Evolutionary conservation across 2,888 invertebrate species (phyloP).

Genomic region (Drosophila subsilvestris): DNA sequence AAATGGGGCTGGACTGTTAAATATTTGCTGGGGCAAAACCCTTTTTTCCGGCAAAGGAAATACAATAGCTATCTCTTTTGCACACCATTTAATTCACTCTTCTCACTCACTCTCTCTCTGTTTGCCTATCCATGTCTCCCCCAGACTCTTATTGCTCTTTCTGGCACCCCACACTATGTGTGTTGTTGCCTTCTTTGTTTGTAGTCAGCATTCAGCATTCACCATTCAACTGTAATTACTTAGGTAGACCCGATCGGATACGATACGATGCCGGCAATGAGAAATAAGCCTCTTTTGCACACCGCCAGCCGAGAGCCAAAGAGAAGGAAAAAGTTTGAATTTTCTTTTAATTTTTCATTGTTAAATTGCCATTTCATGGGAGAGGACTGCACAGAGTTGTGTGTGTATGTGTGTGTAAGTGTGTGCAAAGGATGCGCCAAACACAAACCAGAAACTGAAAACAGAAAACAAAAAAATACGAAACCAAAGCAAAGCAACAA

Average conservation of each 20-base stretch:
- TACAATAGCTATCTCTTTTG: slow-evolving; percentile 50
- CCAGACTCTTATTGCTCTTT: neutral
- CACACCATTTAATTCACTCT: slow-evolving; percentile 36
- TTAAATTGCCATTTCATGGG: slow-evolving; percentile 72
- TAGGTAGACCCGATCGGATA: slow-evolving; percentile 50
- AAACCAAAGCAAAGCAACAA: slow-evolving; percentile 30
- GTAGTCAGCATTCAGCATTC: slow-evolving; percentile 61
- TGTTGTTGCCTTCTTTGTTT: slow-evolving; percentile 40
- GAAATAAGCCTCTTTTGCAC: slow-evolving; percentile 68
- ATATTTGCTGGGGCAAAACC: slow-evolving; percentile 47
- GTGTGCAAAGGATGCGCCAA: slow-evolving; percentile 56
- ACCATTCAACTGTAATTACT: slow-evolving; percentile 71
- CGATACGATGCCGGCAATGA: slow-evolving; percentile 41
- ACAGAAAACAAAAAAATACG: slow-evolving; percentile 4
- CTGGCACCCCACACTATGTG: neutral
- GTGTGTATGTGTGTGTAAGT: slow-evolving; percentile 11
- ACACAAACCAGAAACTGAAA: neutral
- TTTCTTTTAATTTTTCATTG: slow-evolving; percentile 80
- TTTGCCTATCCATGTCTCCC: neutral
- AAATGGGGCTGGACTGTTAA: slow-evolving; percentile 60
- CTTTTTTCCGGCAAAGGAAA: slow-evolving; percentile 53
- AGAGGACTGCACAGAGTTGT: slow-evolving; percentile 5
- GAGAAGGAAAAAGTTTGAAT: slow-evolving; percentile 63
- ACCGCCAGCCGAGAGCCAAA: slow-evolving; percentile 4
- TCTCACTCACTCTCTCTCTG: neutral